phyloP scores from a whole-genome alignment of 1,140 invertebrate genomes.

The Neocloeon triangulifer region DNA sequence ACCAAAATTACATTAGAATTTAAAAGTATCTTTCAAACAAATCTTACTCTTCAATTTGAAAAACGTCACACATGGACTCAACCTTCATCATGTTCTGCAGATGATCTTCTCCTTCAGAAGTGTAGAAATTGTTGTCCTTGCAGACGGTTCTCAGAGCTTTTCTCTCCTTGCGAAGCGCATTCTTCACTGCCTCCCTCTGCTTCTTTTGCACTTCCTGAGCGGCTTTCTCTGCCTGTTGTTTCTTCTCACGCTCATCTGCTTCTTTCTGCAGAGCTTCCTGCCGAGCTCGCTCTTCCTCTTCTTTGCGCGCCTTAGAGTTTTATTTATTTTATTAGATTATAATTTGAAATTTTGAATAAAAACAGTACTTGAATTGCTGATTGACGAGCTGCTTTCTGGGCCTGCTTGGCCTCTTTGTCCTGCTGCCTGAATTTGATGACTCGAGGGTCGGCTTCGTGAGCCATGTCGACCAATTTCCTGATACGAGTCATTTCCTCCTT shows the following conservation, averaged over 20 bases:
- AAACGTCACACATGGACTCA: conserved; percentile 70
- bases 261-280: conserved; percentile 40
- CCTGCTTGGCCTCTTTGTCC: conserved; percentile 76
- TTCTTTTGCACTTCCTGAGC: conserved; percentile 60
- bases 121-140: conserved; percentile 76
- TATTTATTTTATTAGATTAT: too few species aligned
- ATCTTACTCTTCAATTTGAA: conserved; percentile 23
- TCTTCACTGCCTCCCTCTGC: conserved; percentile 64
- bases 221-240: conserved; percentile 57
- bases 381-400: conserved; percentile 72
- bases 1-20: too few species aligned
- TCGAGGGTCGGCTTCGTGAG: conserved; percentile 82
- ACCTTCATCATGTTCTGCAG: conserved; percentile 69
- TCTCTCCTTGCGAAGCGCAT: conserved; percentile 61
- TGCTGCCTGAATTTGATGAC: conserved; percentile 83
- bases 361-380: conserved; percentile 44
- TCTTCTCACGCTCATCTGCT: conserved; percentile 52
- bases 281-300: conserved; percentile 49
- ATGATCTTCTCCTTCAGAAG: conserved; percentile 41
- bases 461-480: conserved; percentile 71
- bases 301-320: conserved; percentile 54
- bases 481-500: conserved; percentile 92
- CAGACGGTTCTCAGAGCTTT: conserved; percentile 66
- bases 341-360: too few species aligned
- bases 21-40: too few species aligned